Evolutionary conservation across 2,888 invertebrate species (phyloP).

Genomic region (Marasmarcha lunaedactyla): DNA sequence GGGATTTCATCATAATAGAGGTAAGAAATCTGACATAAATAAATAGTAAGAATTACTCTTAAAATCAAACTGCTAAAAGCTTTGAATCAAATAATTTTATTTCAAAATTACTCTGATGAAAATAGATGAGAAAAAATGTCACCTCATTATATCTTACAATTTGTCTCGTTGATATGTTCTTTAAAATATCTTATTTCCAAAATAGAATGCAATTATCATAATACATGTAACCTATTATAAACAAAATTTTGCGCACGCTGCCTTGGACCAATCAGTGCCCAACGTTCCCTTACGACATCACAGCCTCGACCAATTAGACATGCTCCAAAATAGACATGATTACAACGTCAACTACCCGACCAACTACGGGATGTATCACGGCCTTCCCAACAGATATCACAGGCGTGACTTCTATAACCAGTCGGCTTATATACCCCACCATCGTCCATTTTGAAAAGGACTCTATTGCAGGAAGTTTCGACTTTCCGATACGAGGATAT

Average conservation of each 20-base stretch:
- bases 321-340: constrained; percentile 50
- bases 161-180: too few relatives aligned
- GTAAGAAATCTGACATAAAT: too few relatives aligned
- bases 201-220: too few relatives aligned
- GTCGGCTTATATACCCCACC: constrained; percentile 48
- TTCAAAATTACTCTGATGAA: too few relatives aligned
- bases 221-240: too few relatives aligned
- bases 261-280: constrained; percentile 28
- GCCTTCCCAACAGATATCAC: constrained; percentile 31
- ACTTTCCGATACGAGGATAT: constrained; percentile 55
- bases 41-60: not conserved
- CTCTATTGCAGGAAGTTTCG: constrained; percentile 63
- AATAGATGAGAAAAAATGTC: too few relatives aligned
- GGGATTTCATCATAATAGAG: constrained; percentile 73
- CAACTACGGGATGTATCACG: constrained; percentile 37
- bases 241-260: constrained; percentile 54
- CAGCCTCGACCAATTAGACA: constrained; percentile 61
- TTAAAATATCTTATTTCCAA: too few relatives aligned
- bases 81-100: too few relatives aligned
- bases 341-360: constrained; percentile 25
- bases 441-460: constrained; percentile 67
- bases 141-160: too few relatives aligned
- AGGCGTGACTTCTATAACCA: constrained; percentile 52
- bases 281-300: constrained; percentile 49
- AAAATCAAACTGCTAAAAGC: too few relatives aligned